Percentiles rank a stretch among this genome's conserved stretches.
These are phyloP conservation scores for Parapsyche elsis DNA, from an alignment of 1,140 invertebrate species.

Conservation along the genomic window DNA sequence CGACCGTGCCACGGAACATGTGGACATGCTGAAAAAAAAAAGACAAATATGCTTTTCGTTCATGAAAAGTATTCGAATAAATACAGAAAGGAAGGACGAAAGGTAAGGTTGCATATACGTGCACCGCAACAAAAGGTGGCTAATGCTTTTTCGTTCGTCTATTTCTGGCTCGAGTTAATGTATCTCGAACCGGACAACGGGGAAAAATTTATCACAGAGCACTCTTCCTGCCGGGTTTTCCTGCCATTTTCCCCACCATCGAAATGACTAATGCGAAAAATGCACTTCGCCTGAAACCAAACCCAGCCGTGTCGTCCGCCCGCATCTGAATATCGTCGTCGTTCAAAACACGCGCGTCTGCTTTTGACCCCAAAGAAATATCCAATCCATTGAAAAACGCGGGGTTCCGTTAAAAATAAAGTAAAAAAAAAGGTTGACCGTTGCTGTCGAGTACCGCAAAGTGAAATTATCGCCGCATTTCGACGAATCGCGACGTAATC, in stretches of 20 bases:
- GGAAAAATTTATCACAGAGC: slow-evolving; percentile 18
- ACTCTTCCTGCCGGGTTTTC: slow-evolving; percentile 18
- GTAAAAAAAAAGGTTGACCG: no score
- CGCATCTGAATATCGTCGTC: no score
- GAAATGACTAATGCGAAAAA: slow-evolving; percentile 28
- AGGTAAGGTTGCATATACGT: slow-evolving; percentile 11
- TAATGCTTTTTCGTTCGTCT: slow-evolving; percentile 29
- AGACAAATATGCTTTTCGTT: slow-evolving; percentile 28
- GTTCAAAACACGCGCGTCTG: no score
- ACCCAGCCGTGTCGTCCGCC: no score
- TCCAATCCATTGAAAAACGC: no score
- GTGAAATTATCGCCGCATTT: slow-evolving; percentile 2
- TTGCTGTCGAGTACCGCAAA: not conserved
- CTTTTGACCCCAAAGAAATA: no score
- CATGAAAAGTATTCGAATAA: slow-evolving; percentile 13
- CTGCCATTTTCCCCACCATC: not conserved
- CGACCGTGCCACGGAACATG: not conserved
- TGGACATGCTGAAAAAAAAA: not conserved
- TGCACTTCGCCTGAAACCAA: not conserved
- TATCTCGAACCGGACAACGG: not conserved
- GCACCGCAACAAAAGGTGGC: slow-evolving; percentile 20
- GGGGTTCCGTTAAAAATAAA: no score
- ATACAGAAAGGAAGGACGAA: not conserved
- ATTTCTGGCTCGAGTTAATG: not conserved
- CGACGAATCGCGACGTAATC: slow-evolving; percentile 12